Conservation (phyloP, 2,888 invertebrate species). For the Prosapia bicincta region DNA sequence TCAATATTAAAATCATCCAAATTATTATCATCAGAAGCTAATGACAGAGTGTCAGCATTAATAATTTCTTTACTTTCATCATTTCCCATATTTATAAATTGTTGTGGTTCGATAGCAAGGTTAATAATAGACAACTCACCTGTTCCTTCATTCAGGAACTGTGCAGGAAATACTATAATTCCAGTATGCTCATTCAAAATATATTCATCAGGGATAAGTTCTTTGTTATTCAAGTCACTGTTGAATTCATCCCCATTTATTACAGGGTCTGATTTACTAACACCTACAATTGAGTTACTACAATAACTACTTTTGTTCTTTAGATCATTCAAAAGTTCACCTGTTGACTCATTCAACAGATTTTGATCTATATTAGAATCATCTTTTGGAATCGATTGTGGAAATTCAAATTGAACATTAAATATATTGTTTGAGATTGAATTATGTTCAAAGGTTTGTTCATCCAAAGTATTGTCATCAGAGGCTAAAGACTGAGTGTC, state of each 20-base stretch:
- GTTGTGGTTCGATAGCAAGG: background rate
- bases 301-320: background rate
- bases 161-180: background rate
- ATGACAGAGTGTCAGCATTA: background rate
- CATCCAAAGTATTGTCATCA: background rate
- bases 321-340: background rate
- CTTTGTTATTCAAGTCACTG: background rate
- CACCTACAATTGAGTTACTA: background rate
- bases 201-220: background rate
- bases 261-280: no score
- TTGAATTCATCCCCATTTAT: background rate
- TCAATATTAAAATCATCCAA: background rate
- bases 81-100: background rate
- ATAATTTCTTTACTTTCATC: background rate
- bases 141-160: background rate
- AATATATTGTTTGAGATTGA: background rate
- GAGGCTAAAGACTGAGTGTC: background rate
- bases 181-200: background rate
- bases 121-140: background rate
- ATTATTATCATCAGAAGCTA: background rate
- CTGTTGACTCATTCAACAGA: no score
- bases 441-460: background rate
- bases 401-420: no score
- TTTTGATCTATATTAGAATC: no score
- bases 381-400: no score